Evolutionary conservation across 1,140 invertebrate genomes (phyloP).

Genomic region (Drosophila lowei): DNA sequence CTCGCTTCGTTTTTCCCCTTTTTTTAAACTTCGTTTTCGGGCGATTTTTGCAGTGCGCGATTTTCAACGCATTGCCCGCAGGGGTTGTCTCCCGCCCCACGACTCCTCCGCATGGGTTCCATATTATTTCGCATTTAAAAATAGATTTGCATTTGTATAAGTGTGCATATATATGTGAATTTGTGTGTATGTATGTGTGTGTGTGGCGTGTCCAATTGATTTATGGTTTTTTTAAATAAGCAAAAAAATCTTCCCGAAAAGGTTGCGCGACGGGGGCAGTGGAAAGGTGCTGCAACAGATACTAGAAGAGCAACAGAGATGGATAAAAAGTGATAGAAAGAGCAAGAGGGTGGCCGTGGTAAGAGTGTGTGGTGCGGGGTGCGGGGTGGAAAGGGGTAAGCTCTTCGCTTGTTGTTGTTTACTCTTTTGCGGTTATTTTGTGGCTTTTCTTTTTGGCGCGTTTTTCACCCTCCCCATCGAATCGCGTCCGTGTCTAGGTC

Average conservation of each 20-base stretch:
- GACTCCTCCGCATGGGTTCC: constrained; percentile 16
- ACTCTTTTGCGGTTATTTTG: constrained; percentile 78
- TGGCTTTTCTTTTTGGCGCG: constrained; percentile 58
- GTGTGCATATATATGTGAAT: not conserved
- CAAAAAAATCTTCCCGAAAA: constrained; percentile 52
- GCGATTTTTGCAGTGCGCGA: constrained; percentile 49
- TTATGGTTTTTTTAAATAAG: constrained; percentile 82
- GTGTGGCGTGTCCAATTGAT: constrained; percentile 80
- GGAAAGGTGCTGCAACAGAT: constrained; percentile 11
- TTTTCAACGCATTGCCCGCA: constrained; percentile 70
- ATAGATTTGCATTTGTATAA: constrained; percentile 77
- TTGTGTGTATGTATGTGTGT: constrained; percentile 37
- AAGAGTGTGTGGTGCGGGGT: too few species aligned
- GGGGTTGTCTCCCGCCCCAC: constrained; percentile 47
- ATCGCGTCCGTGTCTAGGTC: constrained; percentile 3
- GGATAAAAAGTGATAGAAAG: not conserved
- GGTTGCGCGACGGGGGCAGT: constrained; percentile 56
- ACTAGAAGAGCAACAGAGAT: not conserved
- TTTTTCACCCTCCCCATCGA: constrained; percentile 27
- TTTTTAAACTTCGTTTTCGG: constrained; percentile 31
- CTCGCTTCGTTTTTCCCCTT: constrained; percentile 26
- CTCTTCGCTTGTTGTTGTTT: constrained; percentile 49
- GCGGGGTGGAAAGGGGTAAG: constrained; percentile 18
- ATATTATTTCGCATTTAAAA: constrained; percentile 82
- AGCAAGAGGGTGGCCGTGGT: not conserved